These are phyloP conservation scores for Proterorhinus semilunaris DNA, from an alignment of 2,113 vertebrate genomes.

Conservation along the genomic window DNA sequence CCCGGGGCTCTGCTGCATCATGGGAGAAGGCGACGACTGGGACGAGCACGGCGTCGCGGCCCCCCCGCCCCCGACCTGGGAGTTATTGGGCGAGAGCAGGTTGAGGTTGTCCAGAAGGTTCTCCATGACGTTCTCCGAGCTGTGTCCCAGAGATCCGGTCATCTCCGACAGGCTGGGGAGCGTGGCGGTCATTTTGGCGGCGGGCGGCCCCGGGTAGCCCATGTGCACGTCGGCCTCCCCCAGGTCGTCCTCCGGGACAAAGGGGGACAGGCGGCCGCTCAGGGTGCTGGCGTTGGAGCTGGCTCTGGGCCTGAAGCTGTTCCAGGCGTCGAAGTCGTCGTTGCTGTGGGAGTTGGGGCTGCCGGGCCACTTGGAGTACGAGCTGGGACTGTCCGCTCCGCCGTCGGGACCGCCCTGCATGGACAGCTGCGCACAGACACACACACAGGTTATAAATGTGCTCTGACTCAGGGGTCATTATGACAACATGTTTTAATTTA, in stretches of 20 bases:
- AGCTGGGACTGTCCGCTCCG: conserved; percentile 88
- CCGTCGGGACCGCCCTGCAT: conserved; percentile 90
- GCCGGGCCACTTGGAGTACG: conserved; percentile 94
- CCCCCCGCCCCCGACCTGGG: conserved; percentile 71
- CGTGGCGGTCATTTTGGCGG: conserved; percentile 90
- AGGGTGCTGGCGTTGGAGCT: conserved; percentile 96
- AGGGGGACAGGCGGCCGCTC: conserved; percentile 93
- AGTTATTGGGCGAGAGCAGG: conserved; percentile 90
- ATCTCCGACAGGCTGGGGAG: conserved; percentile 96
- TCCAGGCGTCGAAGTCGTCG: conserved; percentile 95
- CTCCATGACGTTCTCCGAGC: conserved; percentile 94
- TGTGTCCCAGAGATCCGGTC: conserved; percentile 79
- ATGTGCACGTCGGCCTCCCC: conserved; percentile 88
- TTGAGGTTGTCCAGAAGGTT: conserved; percentile 97
- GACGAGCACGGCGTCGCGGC: conserved; percentile 81
- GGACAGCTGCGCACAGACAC: conserved; percentile 71
- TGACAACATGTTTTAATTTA: background rate
- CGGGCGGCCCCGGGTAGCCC: conserved; percentile 86
- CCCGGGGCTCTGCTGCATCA: conserved; percentile 90
- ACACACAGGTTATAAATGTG: conserved; percentile 5
- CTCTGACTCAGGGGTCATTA: background rate
- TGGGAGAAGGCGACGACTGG: conserved; percentile 88
- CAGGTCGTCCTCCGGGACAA: conserved; percentile 93
- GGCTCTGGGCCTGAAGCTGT: conserved; percentile 90
- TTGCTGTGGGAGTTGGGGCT: conserved; percentile 98